Base-by-base conservation (phyloP, 1,140 invertebrate species). In the Copidosoma floridanum region DNA sequence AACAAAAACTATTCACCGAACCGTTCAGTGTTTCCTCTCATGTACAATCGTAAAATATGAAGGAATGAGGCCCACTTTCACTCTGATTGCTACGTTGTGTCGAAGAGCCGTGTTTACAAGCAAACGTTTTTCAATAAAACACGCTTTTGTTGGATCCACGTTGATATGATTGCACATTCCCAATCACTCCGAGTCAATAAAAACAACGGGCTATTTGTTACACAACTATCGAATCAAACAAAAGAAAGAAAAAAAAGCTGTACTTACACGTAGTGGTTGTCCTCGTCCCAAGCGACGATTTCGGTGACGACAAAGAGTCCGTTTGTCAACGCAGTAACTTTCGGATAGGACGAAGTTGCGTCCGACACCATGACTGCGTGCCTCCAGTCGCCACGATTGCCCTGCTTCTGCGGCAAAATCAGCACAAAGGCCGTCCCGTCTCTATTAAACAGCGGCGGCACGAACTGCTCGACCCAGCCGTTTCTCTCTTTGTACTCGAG, bases 251-350 rank as follows among this genome's bases (percentile, higher is more conserved):
- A n/a, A n/a, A n/a, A n/a, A n/a, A n/a, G n/a, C n/a, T n/a, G n/a
- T n/a, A 81, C 85, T 86, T 79, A 90, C 83, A 93, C 83, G 48
- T 82, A 73, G 60, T 87, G 78, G 40, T 83, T 82, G 26, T 85
- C 75, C 56, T 87, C 74, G 69, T 94, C 88, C 89, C 91, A 95
- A 21, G 85, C 82, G 2, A 93, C 76, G 60, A 97, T 89, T 66
- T 89, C 85, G 8, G 85, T 86, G 16, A 96, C 93, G 56, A 89
- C 88, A 73, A 86, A 91, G 57, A 83, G 82, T 24, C 90, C 91
- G 24, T 81, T 82, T 46, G 90, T 94, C 44, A 94, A 76, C 41
- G 88, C 85, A 53, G 77, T 76, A 46, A 75, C 64, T 61, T 41
- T 56, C 41, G 78, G 61, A 23, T 64, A 64, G 47, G 50, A 52